A percentile compares a stretch with the other conserved stretches of the same genome.
These are phyloP conservation scores for Lanistes nyassanus DNA, from an alignment of 1,140 invertebrate species.

Conservation along the genomic window DNA sequence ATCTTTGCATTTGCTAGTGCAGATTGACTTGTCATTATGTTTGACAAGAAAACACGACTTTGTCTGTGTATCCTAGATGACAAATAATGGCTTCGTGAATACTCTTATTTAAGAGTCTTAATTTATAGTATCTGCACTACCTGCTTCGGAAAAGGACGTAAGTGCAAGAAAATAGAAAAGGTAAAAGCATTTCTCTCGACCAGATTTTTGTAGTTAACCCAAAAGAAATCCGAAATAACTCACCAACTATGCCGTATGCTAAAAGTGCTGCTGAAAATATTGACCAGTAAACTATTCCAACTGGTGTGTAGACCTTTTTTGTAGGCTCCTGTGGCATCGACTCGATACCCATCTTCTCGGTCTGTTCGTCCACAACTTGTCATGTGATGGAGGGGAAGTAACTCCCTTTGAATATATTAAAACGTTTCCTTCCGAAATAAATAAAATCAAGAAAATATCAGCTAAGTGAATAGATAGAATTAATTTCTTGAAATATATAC, in stretches of 20 bases:
- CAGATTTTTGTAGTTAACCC: not conserved
- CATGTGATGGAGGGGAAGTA: constrained; percentile 34
- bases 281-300: constrained; percentile 25
- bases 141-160: not conserved
- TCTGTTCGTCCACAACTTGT: constrained; percentile 9
- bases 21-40: not conserved
- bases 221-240: not conserved
- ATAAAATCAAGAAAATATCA: not conserved
- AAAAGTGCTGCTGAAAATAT: constrained; percentile 20
- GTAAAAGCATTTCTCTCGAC: not conserved
- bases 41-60: too few relatives aligned
- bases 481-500: too few relatives aligned
- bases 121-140: constrained; percentile 1
- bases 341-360: constrained; percentile 27
- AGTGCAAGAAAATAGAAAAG: not conserved
- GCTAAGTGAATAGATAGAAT: not conserved
- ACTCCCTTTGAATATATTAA: constrained; percentile 8
- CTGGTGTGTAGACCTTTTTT: constrained; percentile 21
- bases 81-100: not conserved
- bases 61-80: too few relatives aligned
- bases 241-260: constrained; percentile 25
- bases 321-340: constrained; percentile 32
- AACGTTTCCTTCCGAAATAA: not conserved
- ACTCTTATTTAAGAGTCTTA: too few relatives aligned
- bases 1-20: not conserved